A percentile compares a stretch with the other conserved stretches of the same genome.
Conservation (phyloP, 2,888 invertebrate species). For the Volucella bombylans region DNA sequence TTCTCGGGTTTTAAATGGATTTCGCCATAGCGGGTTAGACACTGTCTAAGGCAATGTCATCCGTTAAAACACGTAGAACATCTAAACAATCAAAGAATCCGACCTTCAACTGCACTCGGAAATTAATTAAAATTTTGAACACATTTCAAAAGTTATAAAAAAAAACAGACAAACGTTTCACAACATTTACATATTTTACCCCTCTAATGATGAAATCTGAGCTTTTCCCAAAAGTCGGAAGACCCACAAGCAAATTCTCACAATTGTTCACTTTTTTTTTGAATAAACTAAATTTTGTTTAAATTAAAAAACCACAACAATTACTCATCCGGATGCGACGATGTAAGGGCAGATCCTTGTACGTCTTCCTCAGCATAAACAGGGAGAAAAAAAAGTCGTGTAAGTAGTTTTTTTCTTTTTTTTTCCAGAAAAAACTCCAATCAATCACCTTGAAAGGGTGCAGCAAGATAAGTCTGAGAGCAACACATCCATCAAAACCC, state of each 20-base stretch:
- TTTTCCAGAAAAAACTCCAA: not conserved
- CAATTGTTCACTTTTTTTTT: constrained; percentile 9
- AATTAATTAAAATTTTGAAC: no score
- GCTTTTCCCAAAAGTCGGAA: constrained; percentile 19
- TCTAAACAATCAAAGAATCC: no score
- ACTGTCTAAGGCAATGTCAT: no score
- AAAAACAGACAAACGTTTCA: no score
- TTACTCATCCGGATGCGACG: constrained; percentile 31
- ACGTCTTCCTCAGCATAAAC: not conserved
- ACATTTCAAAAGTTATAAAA: no score
- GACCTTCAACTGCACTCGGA: no score
- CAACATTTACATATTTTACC: constrained; percentile 21
- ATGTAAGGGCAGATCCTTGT: constrained; percentile 4
- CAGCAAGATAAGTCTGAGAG: constrained; percentile 5
- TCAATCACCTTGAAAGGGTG: constrained; percentile 52
- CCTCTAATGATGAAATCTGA: constrained; percentile 35
- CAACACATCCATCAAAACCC: not conserved
- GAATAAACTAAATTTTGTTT: constrained; percentile 2
- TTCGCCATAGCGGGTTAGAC: no score
- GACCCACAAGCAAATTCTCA: constrained; percentile 25
- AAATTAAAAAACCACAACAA: constrained; percentile 36
- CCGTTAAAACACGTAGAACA: no score
- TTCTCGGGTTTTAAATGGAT: no score
- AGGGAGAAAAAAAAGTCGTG: not conserved
- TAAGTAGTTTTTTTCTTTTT: not conserved